phyloP scores from a whole-genome alignment of 2,888 invertebrate genomes.

The Drosophila falleni region DNA sequence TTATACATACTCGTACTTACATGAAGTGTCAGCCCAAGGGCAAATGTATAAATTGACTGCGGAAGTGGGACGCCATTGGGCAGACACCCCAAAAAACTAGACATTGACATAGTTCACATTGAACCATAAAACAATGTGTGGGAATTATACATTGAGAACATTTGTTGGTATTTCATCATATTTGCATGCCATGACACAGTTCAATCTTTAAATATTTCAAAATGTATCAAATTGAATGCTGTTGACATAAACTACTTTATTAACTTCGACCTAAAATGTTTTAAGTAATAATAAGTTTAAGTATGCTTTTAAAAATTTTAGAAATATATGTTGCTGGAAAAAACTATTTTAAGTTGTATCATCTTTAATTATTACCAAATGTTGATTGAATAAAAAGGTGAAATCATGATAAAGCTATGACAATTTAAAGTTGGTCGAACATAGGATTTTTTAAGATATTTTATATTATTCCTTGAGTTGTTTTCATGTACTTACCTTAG shows the following conservation, averaged over 20 bases:
- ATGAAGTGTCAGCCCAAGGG: conserved; percentile 66
- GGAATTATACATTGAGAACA: conserved; percentile 57
- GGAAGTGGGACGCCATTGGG: conserved; percentile 11
- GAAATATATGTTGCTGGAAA: too few relatives aligned
- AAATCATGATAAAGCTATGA: too few relatives aligned
- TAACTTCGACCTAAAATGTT: background rate
- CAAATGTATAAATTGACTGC: conserved; percentile 33
- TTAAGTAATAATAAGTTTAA: background rate
- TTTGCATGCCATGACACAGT: conserved; percentile 38
- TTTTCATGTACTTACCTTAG: too few relatives aligned
- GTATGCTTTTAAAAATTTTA: background rate
- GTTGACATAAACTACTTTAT: conserved; percentile 12
- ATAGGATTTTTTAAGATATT: background rate
- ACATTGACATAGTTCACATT: conserved; percentile 74
- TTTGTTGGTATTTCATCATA: conserved; percentile 51
- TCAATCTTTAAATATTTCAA: conserved; percentile 30
- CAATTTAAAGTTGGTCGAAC: too few relatives aligned
- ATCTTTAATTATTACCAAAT: background rate
- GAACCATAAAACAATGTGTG: conserved; percentile 58
- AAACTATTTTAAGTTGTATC: background rate
- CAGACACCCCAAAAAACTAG: conserved; percentile 32
- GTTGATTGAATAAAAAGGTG: too few relatives aligned
- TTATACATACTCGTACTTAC: conserved; percentile 12
- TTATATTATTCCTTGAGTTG: background rate
- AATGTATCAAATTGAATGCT: conserved; percentile 10